Evolutionary conservation across 2,113 vertebrate species (phyloP).

Genomic region (Nothobranchius kuhntae): DNA sequence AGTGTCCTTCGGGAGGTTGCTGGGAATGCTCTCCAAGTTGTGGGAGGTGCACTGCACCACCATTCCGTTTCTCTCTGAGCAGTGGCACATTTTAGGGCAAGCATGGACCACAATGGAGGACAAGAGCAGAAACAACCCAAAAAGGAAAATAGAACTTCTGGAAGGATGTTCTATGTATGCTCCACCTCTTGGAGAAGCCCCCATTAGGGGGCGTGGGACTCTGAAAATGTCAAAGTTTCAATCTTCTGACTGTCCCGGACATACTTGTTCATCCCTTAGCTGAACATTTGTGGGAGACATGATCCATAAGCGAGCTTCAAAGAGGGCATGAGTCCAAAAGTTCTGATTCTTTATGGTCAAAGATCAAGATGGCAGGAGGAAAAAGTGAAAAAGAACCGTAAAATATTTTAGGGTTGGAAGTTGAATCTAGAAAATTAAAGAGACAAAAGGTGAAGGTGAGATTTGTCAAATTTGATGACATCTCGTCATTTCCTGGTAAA

Average conservation of each 20-base stretch:
- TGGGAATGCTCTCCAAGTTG: conserved; percentile 83
- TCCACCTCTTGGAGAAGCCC: conserved; percentile 33
- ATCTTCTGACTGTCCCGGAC: not conserved
- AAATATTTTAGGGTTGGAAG: not conserved
- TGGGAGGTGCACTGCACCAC: conserved; percentile 84
- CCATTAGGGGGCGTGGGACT: conserved; percentile 45
- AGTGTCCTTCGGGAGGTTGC: conserved; percentile 80
- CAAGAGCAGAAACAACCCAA: conserved; percentile 39
- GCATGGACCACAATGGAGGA: not conserved
- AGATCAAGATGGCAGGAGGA: not conserved
- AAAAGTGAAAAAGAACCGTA: not conserved
- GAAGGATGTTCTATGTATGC: conserved; percentile 12
- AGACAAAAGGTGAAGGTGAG: not conserved
- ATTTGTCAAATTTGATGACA: not conserved
- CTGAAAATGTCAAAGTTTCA: not conserved
- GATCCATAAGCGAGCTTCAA: not conserved
- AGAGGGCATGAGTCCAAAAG: not conserved
- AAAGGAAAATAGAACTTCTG: not conserved
- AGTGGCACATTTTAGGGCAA: conserved; percentile 85
- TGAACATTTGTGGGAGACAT: not conserved
- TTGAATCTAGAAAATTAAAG: not conserved
- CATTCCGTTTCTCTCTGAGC: conserved; percentile 75
- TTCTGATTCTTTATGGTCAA: conserved; percentile 9
- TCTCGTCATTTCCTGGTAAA: too few species aligned
- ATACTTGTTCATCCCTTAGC: conserved; percentile 5